Conservation (phyloP, 2,888 invertebrate genomes). For the Tenodera sinensis region DNA sequence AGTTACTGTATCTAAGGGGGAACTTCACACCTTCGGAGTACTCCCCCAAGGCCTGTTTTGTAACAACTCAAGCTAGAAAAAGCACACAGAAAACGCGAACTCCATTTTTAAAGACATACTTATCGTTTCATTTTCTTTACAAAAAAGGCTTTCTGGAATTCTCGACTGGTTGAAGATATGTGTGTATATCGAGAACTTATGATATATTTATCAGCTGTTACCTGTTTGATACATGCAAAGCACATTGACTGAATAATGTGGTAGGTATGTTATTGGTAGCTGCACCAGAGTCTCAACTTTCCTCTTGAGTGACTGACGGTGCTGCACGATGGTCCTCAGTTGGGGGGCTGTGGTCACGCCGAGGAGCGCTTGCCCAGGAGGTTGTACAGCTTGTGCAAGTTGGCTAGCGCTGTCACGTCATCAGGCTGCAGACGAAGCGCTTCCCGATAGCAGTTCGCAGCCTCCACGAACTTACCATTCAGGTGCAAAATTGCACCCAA, state of each 20-base stretch:
- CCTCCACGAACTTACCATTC: conserved; percentile 84
- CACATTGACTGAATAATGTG: not conserved
- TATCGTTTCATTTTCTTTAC: not conserved
- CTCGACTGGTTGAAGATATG: not conserved
- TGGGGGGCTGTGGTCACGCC: not conserved
- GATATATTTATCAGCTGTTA: not conserved
- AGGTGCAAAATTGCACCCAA: conserved; percentile 92
- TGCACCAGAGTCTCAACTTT: too few relatives aligned
- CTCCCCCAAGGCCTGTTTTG: not conserved
- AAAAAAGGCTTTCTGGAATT: not conserved
- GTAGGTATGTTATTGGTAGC: too few relatives aligned
- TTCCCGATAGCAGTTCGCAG: conserved; percentile 79
- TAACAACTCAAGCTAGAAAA: not conserved
- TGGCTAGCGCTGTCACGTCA: conserved; percentile 83
- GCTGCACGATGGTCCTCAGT: not conserved
- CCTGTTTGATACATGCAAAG: not conserved
- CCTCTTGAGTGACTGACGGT: too few relatives aligned
- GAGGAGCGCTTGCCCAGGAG: not conserved
- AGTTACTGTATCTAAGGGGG: too few relatives aligned
- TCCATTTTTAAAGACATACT: not conserved
- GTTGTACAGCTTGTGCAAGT: conserved; percentile 69
- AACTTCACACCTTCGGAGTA: too few relatives aligned
- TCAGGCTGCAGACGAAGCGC: conserved; percentile 84
- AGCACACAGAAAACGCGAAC: not conserved
- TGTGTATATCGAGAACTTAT: not conserved